A percentile compares a stretch with the other conserved stretches of the same genome.
phyloP scores from a whole-genome alignment of 2,888 invertebrate species.

The Graphium colonna region DNA sequence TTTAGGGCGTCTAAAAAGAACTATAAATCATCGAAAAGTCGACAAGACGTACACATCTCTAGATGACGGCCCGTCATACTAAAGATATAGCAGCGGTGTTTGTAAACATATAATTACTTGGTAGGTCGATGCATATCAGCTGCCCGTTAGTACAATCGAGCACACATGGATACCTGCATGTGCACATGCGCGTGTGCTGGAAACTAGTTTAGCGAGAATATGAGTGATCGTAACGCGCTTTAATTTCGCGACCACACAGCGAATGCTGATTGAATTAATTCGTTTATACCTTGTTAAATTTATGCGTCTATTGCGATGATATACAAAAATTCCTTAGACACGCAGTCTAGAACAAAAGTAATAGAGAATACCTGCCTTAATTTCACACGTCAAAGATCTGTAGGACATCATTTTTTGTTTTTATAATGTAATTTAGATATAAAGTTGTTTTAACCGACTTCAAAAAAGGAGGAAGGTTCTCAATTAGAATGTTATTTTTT shows the following conservation, averaged over 20 bases:
- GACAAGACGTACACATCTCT: constrained; percentile 41
- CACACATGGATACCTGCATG: constrained; percentile 24
- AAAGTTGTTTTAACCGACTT: too few species aligned
- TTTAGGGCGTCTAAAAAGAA: too few species aligned
- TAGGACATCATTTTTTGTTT: too few species aligned
- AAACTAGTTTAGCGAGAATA: constrained; percentile 64
- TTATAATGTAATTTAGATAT: too few species aligned
- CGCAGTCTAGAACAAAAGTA: too few species aligned
- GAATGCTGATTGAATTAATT: constrained; percentile 52
- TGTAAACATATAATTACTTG: constrained; percentile 79
- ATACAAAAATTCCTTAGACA: too few species aligned
- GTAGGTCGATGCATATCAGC: constrained; percentile 76
- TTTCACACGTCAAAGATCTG: too few species aligned
- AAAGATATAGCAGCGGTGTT: constrained; percentile 56
- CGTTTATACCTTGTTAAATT: constrained; percentile 29
- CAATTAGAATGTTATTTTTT: too few species aligned
- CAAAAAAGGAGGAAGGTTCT: too few species aligned
- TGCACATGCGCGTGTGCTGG: constrained; percentile 36
- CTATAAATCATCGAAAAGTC: constrained; percentile 31
- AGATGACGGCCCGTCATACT: constrained; percentile 35
- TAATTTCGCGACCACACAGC: constrained; percentile 52
- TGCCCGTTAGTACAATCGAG: constrained; percentile 36
- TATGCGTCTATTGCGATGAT: too few species aligned
- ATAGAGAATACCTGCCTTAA: too few species aligned
- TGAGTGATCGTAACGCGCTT: constrained; percentile 54